Conservation (phyloP, 2,113 vertebrate species). For the Macrotus californicus region DNA sequence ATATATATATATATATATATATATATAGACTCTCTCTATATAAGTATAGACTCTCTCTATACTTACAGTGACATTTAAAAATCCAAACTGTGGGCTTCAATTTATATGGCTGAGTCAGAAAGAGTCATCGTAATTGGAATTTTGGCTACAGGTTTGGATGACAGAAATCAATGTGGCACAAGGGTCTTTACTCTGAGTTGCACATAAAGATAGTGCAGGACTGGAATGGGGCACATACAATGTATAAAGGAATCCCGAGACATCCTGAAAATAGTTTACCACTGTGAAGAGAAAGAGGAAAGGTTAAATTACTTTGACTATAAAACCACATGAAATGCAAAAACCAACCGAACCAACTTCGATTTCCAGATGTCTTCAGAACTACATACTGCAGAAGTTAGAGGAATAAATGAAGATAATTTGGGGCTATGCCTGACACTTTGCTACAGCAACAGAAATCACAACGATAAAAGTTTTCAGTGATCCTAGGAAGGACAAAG, state of each 20-base stretch:
- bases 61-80: constrained; percentile 52
- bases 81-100: constrained; percentile 29
- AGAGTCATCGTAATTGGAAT: constrained; percentile 64
- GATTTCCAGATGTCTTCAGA: constrained; percentile 54
- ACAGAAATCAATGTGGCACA: constrained; percentile 62
- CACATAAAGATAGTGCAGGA: constrained; percentile 62
- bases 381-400: neutral
- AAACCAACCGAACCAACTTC: constrained; percentile 34
- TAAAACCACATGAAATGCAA: constrained; percentile 53
- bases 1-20: too few relatives aligned
- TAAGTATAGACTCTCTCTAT: constrained; percentile 31
- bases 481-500: neutral
- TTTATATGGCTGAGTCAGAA: constrained; percentile 44
- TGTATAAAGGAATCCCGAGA: constrained; percentile 58
- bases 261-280: constrained; percentile 54
- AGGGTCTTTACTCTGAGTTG: constrained; percentile 58
- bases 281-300: constrained; percentile 55
- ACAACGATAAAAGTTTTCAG: neutral
- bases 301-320: constrained; percentile 62
- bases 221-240: constrained; percentile 51
- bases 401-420: neutral
- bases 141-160: constrained; percentile 58
- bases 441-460: neutral
- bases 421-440: neutral
- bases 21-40: constrained; percentile 26